Evolutionary conservation across 2,113 vertebrate genomes (phyloP).

Genomic region (Alexandromys fortis): DNA sequence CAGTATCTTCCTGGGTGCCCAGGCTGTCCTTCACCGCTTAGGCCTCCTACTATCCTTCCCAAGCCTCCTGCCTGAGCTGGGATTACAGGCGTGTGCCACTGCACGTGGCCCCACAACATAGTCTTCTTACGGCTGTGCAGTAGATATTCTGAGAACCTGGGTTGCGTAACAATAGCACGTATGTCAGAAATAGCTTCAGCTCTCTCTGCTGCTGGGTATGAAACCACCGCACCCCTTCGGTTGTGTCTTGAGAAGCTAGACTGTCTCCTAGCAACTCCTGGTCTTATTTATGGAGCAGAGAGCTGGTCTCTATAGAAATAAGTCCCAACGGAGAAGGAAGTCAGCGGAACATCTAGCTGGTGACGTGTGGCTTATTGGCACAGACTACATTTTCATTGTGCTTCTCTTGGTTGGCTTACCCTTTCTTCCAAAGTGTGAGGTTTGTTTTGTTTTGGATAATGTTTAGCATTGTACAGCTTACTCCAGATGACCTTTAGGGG

Average conservation of each 20-base stretch:
- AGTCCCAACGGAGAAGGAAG: slow-evolving; percentile 56
- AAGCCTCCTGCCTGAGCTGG: neutral
- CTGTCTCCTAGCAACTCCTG: slow-evolving; percentile 71
- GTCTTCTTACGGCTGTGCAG: neutral
- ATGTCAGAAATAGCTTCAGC: slow-evolving; percentile 17
- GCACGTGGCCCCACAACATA: too few species aligned
- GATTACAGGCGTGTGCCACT: neutral
- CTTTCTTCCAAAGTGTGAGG: slow-evolving; percentile 47
- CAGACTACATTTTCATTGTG: slow-evolving; percentile 28
- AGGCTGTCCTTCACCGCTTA: neutral
- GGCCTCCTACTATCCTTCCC: neutral
- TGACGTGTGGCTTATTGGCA: slow-evolving; percentile 54
- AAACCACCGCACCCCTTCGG: neutral
- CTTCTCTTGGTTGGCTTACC: slow-evolving; percentile 62
- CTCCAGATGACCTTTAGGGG: slow-evolving; percentile 50
- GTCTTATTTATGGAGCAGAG: slow-evolving; percentile 73
- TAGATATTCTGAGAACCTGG: neutral
- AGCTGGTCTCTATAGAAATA: slow-evolving; percentile 73
- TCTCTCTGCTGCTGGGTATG: slow-evolving; percentile 44
- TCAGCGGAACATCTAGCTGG: neutral
- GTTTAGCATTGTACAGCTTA: neutral
- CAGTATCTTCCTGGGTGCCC: too few species aligned
- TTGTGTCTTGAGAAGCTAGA: slow-evolving; percentile 61
- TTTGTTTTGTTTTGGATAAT: slow-evolving; percentile 49
- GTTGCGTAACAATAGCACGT: neutral